Base-by-base conservation (phyloP, 2,888 invertebrate species). In the Microctonus brassicae region DNA sequence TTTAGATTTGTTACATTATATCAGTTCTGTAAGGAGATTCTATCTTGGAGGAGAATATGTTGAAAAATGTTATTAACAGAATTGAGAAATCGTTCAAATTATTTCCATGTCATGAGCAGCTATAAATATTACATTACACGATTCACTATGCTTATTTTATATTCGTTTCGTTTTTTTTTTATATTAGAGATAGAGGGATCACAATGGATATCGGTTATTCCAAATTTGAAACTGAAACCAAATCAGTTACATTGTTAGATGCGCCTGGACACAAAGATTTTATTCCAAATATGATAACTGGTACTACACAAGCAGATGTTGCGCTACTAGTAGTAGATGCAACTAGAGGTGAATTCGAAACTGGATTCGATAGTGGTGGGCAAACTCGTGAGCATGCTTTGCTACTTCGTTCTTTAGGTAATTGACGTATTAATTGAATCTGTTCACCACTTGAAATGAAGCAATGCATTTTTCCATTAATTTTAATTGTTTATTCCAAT, bases 241-340 rank as follows among this genome's bases (percentile, higher is more conserved):
- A 97, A 89, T 85, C 89, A 55, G 92, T 96, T 0, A 94, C 94
- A 0, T 89, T 99, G 58, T 89, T 99, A 70, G 99, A 99, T 90
- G 98, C 99, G 33, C 99, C 99, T 0, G 99, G 99, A 0, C 99
- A 99, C 88, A 97, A 96, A 86, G 99, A 99, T 87, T 99, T 99
- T 84, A 99, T 99, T 84, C 99, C 99, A 1, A 99, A 99, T 83
- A 99, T 99, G 99, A 99, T 99, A 79, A 96, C 95, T 13, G 99
- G 99, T 17, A 98, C 99, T 1, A 96, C 97, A 0, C 98, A 99
- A 88, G 99, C 99, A 1, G 99, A 99, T 89, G 98, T 97, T 0
- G 98, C 98, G 13, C 89, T 99, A 36, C 89, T 99, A 24, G 99
- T 99, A 0, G 95, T 99, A 0, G 99, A 99, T 90, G 97, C 98